Base-by-base conservation (phyloP, 2,888 invertebrate genomes). In the Biston stratarius region DNA sequence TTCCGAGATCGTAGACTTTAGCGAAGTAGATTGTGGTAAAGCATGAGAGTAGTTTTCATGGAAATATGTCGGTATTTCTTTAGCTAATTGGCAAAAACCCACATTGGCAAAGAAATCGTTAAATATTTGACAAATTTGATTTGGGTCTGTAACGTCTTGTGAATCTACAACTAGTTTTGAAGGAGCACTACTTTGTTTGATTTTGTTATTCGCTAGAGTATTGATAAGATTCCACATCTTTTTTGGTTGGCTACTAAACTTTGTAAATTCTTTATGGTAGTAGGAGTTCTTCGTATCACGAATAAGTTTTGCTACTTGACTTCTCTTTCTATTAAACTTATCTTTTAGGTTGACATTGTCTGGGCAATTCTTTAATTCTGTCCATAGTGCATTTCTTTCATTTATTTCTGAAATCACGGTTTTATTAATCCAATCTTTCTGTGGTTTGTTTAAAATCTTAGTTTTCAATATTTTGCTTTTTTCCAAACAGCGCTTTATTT, bases 141-240 rank as follows among this genome's bases (percentile, higher is more conserved):
- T 64, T 8, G 58, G 61, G n/a, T 74, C 69, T 0, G 64, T 70
- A 6, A 74, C 45, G 34, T 51, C 9, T 10, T n/a, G 10, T 0
- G 49, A 33, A 14, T 57, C 11, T 5, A 52, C 55, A 44, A 61
- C 11, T 5, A 61, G 44, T 44, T 61, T 61, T 61, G 61, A 12
- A 10, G 61, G 52, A 44, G n/a, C 52, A 55, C 53, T 53, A 7
- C 9, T 44, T 45, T 52, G 36, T 47, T 53, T 44, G 3, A 24
- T 48, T 65, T 74, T 77, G 34, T 74, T 75, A 15, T 57, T 60
- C 0, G 71, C 57, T 58, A 76, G 40, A 10, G 44, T 58, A 36
- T 74, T 77, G 12, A 78, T 67, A 8, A 74, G 15, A 6, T 73
- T 61, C 77, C 78, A 78, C 56, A 75, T 61, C 59, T 72, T 77